A percentile compares a stretch with the other conserved stretches of the same genome.
Conservation (phyloP, 2,113 vertebrate genomes). For the Microtus richardsoni region DNA sequence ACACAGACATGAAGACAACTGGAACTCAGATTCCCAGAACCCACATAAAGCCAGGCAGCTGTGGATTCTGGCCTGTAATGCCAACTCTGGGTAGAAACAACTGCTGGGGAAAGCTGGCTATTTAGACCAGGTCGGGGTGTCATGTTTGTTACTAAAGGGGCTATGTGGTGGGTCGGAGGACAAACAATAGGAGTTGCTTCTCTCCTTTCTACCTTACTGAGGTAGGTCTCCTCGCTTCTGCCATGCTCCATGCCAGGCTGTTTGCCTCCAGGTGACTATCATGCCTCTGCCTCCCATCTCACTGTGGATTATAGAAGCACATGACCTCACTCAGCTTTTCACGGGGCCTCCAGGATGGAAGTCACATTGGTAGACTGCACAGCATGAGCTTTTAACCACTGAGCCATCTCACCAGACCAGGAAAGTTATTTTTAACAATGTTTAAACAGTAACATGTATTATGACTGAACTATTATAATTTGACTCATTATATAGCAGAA, state of each 20-base stretch:
- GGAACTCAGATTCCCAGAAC: neutral
- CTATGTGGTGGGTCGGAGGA: neutral
- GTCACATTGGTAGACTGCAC: neutral
- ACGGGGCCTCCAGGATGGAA: neutral
- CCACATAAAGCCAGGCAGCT: neutral
- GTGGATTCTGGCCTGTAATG: neutral
- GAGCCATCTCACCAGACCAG: neutral
- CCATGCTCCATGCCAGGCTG: too few relatives aligned
- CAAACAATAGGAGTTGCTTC: neutral
- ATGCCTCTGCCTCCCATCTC: neutral
- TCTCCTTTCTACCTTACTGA: neutral
- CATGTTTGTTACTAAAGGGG: neutral
- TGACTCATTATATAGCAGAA: neutral
- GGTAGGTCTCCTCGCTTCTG: neutral
- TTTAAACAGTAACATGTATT: neutral
- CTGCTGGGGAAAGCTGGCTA: neutral
- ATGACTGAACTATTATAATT: neutral
- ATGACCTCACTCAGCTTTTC: neutral
- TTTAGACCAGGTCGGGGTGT: neutral
- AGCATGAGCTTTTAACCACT: neutral
- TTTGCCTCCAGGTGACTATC: neutral
- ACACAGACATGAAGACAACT: neutral
- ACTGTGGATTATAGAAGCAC: neutral
- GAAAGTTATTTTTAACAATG: neutral
- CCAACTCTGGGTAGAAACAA: neutral